Conservation (phyloP, 64 coral and sea anemone species). For the Montipora efflorescens region DNA sequence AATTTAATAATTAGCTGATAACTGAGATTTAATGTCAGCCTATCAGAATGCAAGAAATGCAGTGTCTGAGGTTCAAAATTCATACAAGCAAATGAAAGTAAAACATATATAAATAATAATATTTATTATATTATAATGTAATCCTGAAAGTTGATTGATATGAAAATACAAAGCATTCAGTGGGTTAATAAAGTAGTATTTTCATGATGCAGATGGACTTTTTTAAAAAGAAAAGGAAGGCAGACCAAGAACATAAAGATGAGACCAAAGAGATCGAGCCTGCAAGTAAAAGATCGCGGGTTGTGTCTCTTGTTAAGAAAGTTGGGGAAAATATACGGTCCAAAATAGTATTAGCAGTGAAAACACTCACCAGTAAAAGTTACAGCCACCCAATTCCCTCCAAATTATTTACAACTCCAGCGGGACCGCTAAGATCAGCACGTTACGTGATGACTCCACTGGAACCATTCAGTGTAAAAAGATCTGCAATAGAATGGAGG, state of each 20-base stretch:
- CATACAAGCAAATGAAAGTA: too few relatives aligned
- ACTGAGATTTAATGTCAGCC: too few relatives aligned
- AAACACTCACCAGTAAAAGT: background rate
- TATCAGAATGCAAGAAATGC: too few relatives aligned
- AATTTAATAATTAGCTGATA: too few relatives aligned
- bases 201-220: background rate
- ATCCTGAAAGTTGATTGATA: too few relatives aligned
- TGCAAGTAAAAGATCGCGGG: background rate
- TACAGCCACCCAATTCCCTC: background rate
- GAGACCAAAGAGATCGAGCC: background rate
- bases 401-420: background rate
- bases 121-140: too few relatives aligned
- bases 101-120: too few relatives aligned
- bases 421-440: slow-evolving; percentile 5
- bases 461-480: slow-evolving; percentile 44
- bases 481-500: slow-evolving; percentile 31
- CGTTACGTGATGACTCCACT: slow-evolving; percentile 46
- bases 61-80: too few relatives aligned
- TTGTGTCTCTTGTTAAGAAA: background rate
- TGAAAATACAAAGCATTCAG: too few relatives aligned
- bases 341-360: background rate
- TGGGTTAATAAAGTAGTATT: too few relatives aligned
- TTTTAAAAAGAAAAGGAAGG: background rate
- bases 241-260: background rate
- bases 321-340: background rate